Base-by-base conservation (phyloP, 1,140 invertebrate genomes). In the Drosophila bocqueti region DNA sequence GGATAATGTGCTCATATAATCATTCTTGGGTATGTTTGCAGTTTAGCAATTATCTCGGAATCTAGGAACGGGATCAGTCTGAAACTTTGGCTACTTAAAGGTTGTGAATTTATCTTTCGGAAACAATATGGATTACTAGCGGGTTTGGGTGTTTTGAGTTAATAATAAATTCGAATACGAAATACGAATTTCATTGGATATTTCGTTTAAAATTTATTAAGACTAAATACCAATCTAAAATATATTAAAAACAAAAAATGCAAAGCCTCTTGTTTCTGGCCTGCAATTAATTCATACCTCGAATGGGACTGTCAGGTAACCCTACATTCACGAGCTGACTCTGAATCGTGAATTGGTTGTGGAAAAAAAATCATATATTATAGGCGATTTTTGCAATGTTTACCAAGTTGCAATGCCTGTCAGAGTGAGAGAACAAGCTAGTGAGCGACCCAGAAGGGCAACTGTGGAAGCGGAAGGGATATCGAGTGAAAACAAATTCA, bases 401-500 rank as follows among this genome's bases (percentile, higher is more conserved):
- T 89, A 83, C 84, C 76, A 79, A 69, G 71, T 69, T 79, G 60
- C 80, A 89, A 67, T 52, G 72, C 24, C 76, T 54, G 72, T 67
- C 59, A 72, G 49, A 21, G 34, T 10, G 45, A 64, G 36, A 18
- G 49, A 26, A 4, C 11, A 11, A 10, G 31, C 31, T 34, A 34
- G 36, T 18, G 49, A 26, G 26, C 47, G 40, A 36, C 26, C 5
- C 7, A 26, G 31, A 42, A 40, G 24, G 21, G 40, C 26, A 26
- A 47, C 8, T 26, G 49, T 38, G 49, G 24, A 47, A 34, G 42
- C 26, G 26, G 58, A 57, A 29, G 26, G 13, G 49, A 54, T 64
- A 80, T 68, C 49, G 69, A 77, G 76, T 62, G 72, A 89, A 89
- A 89, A 90, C 75, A 85, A 90, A 90, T 90, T 90, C 85, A 55